These are phyloP conservation scores for Shinisaurus crocodilurus DNA, from an alignment of 2,113 vertebrate species.

Conservation along the genomic window DNA sequence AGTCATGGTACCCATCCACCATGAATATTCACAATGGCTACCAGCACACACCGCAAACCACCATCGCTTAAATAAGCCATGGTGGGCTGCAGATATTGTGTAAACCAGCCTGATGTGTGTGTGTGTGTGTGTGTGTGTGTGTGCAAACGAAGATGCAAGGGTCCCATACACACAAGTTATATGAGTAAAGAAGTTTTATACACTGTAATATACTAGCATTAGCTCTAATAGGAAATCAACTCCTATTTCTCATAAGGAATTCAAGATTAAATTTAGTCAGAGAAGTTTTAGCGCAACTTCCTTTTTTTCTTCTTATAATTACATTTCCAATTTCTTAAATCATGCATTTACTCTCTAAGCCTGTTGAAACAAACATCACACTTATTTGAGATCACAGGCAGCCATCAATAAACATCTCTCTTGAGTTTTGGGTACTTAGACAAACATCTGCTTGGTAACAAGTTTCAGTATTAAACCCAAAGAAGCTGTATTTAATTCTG, in stretches of 20 bases:
- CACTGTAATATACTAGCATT: neutral
- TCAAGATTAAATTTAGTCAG: neutral
- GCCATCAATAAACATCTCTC: neutral
- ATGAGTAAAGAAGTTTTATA: neutral
- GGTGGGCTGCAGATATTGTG: no score
- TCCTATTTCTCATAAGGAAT: neutral
- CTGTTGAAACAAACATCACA: neutral
- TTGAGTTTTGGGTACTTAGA: conserved; percentile 25
- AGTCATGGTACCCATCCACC: no score
- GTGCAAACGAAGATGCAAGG: neutral
- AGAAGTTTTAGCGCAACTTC: neutral
- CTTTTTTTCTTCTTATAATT: conserved; percentile 6
- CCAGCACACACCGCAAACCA: no score
- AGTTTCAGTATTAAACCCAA: conserved; percentile 26
- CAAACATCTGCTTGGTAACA: conserved; percentile 15
- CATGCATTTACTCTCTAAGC: neutral
- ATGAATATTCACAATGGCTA: no score
- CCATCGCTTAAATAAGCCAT: no score
- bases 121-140: neutral
- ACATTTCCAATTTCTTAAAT: conserved; percentile 20
- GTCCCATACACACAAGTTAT: neutral
- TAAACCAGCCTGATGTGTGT: no score
- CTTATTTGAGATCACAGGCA: neutral
- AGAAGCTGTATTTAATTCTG: conserved; percentile 35
- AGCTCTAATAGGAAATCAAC: neutral